Conservation (phyloP, 2,888 invertebrate genomes). For the Lasioglossum pauxillum region DNA sequence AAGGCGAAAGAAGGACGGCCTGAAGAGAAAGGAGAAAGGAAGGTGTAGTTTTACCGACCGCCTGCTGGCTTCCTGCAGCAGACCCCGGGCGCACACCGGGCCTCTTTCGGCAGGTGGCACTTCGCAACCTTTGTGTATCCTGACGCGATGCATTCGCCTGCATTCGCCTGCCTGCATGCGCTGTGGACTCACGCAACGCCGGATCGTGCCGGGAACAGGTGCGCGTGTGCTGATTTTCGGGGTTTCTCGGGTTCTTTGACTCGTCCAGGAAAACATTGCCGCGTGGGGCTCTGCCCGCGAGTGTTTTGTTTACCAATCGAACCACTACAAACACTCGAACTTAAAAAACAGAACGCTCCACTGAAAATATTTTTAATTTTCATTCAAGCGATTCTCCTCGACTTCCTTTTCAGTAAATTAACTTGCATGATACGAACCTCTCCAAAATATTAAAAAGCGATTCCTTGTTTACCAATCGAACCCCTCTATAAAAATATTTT, state of each 20-base stretch:
- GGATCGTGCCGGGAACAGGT: conserved; percentile 69
- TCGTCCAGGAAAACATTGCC: conserved; percentile 40
- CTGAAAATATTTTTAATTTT: no score
- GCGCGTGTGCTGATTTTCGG: conserved; percentile 59
- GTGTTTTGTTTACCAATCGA: neutral
- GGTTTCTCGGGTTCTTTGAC: conserved; percentile 50
- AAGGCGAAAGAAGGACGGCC: conserved; percentile 38
- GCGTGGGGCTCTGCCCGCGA: neutral
- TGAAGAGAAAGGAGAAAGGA: conserved; percentile 58
- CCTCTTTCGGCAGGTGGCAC: conserved; percentile 73
- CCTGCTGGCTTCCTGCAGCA: conserved; percentile 67
- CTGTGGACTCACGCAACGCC: conserved; percentile 44
- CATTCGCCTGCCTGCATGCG: conserved; percentile 56
- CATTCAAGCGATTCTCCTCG: no score
- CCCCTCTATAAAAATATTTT: neutral
- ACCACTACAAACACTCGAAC: neutral
- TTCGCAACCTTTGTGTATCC: conserved; percentile 76
- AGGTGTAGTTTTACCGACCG: conserved; percentile 61
- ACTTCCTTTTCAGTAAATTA: no score
- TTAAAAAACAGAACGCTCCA: neutral
- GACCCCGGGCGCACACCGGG: conserved; percentile 62
- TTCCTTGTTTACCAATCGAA: no score
- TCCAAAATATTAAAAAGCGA: no score
- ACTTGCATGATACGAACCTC: no score
- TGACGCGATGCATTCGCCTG: conserved; percentile 71